Evolutionary conservation across 64 coral and sea anemone genomes (phyloP).

Genomic region (Actinia tenebrosa): DNA sequence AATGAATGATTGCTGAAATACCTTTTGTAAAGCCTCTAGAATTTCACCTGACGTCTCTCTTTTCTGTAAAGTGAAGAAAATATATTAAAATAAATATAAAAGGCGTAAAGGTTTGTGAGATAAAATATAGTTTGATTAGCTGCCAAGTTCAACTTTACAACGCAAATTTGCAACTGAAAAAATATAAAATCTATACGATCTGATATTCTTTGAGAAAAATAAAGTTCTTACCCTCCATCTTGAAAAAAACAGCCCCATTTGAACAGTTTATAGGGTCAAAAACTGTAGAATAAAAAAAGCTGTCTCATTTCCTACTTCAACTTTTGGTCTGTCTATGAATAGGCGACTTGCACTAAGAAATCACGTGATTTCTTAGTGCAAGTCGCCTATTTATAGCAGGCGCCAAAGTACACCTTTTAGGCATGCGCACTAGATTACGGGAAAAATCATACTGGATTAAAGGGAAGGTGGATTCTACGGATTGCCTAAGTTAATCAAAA

Average conservation of each 20-base stretch:
- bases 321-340: conserved; percentile 13
- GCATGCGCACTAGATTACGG: background rate
- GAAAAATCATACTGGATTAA: background rate
- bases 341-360: no score
- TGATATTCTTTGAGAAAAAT: background rate
- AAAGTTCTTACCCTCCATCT: conserved; percentile 64
- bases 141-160: background rate
- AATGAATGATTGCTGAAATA: background rate
- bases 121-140: background rate
- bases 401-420: background rate
- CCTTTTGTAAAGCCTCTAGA: conserved; percentile 71
- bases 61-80: conserved; percentile 46
- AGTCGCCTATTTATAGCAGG: conserved; percentile 27
- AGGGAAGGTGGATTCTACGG: background rate
- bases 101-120: background rate
- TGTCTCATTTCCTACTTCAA: background rate
- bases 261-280: background rate
- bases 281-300: background rate
- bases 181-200: background rate
- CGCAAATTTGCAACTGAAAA: background rate
- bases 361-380: no score
- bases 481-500: background rate
- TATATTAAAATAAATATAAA: background rate
- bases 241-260: conserved; percentile 55
- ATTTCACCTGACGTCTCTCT: conserved; percentile 73